phyloP scores from a whole-genome alignment of 2,797 vertebrate species.

The Clarias pachynema region DNA sequence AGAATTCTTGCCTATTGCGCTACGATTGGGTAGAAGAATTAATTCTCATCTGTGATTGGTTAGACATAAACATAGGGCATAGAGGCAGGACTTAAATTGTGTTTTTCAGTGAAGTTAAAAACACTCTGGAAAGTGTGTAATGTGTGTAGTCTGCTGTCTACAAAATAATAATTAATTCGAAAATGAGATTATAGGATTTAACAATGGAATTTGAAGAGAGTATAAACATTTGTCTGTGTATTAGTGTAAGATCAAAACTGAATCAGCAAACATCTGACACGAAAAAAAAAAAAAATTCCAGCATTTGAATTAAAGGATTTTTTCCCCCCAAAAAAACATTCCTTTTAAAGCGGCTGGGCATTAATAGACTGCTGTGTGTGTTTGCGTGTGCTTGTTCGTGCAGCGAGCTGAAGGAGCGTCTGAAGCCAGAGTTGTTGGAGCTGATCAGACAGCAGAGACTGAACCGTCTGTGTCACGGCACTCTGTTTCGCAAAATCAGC shows the following conservation, averaged over 20 bases:
- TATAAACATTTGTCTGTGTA: not conserved
- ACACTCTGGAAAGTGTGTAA: too few relatives aligned
- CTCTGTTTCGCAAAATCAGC: conserved; percentile 94
- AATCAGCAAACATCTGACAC: not conserved
- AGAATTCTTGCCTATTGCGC: too few relatives aligned
- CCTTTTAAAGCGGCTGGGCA: not conserved
- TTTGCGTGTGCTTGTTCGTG: not conserved
- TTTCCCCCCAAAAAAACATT: not conserved
- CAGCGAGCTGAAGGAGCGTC: conserved; percentile 89
- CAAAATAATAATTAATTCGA: not conserved
- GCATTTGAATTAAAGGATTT: not conserved
- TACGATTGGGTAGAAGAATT: too few relatives aligned
- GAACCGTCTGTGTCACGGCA: conserved; percentile 90
- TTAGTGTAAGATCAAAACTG: not conserved
- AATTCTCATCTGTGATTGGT: too few relatives aligned
- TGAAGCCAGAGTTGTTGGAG: conserved; percentile 91
- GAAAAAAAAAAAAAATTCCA: too few relatives aligned
- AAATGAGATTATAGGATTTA: not conserved
- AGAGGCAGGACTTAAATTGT: too few relatives aligned
- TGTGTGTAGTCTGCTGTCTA: too few relatives aligned
- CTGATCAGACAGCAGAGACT: conserved; percentile 95
- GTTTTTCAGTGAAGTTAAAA: too few relatives aligned
- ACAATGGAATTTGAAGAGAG: not conserved
- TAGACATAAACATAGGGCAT: too few relatives aligned
- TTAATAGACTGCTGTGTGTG: conserved; percentile 16